A percentile compares a stretch with the other conserved stretches of the same genome.
phyloP scores from a whole-genome alignment of 1,140 invertebrate genomes.

The Nasonia giraulti region DNA sequence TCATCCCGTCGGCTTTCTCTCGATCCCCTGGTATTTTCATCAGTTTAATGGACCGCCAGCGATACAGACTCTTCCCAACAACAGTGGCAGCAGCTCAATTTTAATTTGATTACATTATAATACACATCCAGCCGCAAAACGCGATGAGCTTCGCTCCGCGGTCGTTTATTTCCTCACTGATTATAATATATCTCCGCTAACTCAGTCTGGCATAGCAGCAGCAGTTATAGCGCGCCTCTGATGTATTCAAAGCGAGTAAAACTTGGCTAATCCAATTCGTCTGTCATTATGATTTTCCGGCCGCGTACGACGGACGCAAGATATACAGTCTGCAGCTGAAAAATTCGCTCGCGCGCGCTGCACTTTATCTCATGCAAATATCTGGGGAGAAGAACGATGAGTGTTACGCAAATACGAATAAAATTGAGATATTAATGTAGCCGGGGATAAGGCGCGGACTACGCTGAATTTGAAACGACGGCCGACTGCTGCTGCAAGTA shows the following conservation, averaged over 20 bases:
- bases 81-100: background rate
- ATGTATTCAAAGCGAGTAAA: background rate
- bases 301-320: background rate
- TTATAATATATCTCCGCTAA: background rate
- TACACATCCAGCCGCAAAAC: background rate
- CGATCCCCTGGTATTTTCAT: background rate
- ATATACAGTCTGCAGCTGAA: background rate
- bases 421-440: conserved; percentile 10
- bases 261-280: background rate
- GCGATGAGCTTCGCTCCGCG: too few relatives aligned
- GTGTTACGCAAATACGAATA: conserved; percentile 28
- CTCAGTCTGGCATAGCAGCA: too few relatives aligned
- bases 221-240: background rate
- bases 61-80: too few relatives aligned
- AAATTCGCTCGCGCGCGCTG: background rate
- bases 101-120: background rate
- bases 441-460: background rate
- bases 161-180: background rate
- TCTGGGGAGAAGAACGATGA: background rate
- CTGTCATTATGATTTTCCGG: background rate
- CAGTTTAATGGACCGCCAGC: background rate
- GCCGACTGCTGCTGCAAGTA: background rate
- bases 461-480: conserved; percentile 15
- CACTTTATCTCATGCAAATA: background rate
- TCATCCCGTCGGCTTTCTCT: background rate